phyloP scores from a whole-genome alignment of 2,888 invertebrate genomes.

The Enchytraeus crypticus region DNA sequence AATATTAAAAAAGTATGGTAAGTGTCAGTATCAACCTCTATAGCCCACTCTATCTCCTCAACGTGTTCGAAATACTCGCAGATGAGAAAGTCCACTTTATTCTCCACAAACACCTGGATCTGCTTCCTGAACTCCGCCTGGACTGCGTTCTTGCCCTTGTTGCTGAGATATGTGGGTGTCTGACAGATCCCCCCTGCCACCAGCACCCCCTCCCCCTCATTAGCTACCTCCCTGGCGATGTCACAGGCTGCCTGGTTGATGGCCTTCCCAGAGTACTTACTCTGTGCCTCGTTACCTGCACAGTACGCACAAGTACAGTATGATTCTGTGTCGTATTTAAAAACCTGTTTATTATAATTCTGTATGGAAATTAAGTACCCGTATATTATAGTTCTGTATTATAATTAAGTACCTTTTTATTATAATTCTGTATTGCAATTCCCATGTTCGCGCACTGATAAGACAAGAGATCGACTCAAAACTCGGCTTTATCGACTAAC shows the following conservation, averaged over 20 bases:
- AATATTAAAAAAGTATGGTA: no score
- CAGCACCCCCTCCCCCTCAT: conserved; percentile 43
- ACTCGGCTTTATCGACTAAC: no score
- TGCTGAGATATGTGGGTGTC: conserved; percentile 44
- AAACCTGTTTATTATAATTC: no score
- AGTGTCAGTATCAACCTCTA: no score
- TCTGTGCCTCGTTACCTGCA: conserved; percentile 21
- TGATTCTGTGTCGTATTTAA: no score
- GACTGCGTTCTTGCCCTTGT: conserved; percentile 36
- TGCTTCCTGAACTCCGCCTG: conserved; percentile 44
- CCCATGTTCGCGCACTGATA: no score
- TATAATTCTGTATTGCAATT: no score
- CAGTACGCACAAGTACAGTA: no score
- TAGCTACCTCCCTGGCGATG: conserved; percentile 44
- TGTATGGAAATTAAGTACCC: no score
- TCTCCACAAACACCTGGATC: conserved; percentile 43
- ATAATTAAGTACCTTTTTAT: no score
- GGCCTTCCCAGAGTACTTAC: conserved; percentile 30
- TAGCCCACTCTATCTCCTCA: conserved; percentile 49
- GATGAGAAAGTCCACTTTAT: conserved; percentile 46
- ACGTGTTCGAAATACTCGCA: conserved; percentile 36
- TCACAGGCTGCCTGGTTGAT: conserved; percentile 47
- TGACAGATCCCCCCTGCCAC: conserved; percentile 45
- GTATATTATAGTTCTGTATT: no score
- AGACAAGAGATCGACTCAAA: no score